A percentile compares a stretch with the other conserved stretches of the same genome.
Evolutionary conservation across 64 coral and sea anemone genomes (phyloP).

Genomic region (Catalaphyllia jardinei): DNA sequence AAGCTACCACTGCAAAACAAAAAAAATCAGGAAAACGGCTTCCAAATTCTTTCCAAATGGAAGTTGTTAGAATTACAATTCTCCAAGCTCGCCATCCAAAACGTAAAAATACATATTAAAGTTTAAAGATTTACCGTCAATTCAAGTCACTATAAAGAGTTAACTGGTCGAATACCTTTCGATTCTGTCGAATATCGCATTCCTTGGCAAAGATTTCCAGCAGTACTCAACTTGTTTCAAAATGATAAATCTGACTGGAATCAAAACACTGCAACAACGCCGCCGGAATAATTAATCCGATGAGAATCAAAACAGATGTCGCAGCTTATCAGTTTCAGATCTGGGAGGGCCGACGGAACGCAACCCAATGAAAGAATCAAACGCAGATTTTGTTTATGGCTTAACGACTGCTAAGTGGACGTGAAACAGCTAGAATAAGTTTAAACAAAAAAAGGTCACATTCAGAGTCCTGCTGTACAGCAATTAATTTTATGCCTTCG

Average conservation of each 20-base stretch:
- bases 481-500: not conserved
- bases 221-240: not conserved
- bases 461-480: not conserved
- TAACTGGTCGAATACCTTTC: not conserved
- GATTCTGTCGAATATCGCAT: not conserved
- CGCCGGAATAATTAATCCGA: not conserved
- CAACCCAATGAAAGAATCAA: constrained; percentile 23
- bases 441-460: not conserved
- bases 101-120: constrained; percentile 14
- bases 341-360: constrained; percentile 1
- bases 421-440: not conserved
- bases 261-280: not conserved
- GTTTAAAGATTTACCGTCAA: constrained; percentile 41
- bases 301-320: constrained; percentile 25
- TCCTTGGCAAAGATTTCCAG: not conserved
- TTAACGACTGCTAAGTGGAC: not conserved
- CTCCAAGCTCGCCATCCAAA: not conserved
- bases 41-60: not conserved
- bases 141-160: not conserved
- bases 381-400: not conserved
- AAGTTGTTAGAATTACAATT: not conserved
- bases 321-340: not conserved
- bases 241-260: constrained; percentile 11
- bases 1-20: no score
- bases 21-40: no score